A percentile compares a stretch with the other conserved stretches of the same genome.
Conservation (phyloP, 1,140 invertebrate genomes). For the Ceratina japonica region DNA sequence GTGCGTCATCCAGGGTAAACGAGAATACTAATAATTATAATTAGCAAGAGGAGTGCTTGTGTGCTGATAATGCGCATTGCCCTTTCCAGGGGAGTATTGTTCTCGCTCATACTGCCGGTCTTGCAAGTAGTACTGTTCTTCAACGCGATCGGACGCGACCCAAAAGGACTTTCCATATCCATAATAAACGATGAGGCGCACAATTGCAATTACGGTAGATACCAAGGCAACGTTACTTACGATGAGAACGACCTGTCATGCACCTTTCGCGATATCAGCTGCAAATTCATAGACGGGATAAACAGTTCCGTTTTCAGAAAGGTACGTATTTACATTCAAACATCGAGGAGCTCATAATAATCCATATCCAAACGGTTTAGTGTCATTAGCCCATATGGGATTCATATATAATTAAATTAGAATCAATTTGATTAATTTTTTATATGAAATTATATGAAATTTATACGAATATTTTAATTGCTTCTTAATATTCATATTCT, state of each 20-base stretch:
- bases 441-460: too few relatives aligned
- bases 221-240: constrained; percentile 67
- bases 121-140: constrained; percentile 90
- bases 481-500: too few relatives aligned
- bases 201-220: constrained; percentile 71
- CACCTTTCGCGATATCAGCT: constrained; percentile 81
- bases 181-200: constrained; percentile 87
- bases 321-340: constrained; percentile 59
- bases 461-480: too few relatives aligned
- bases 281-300: constrained; percentile 80
- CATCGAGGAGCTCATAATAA: too few relatives aligned
- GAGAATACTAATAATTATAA: not conserved
- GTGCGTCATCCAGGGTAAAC: constrained; percentile 84
- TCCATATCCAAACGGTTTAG: too few relatives aligned
- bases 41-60: not conserved
- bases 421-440: too few relatives aligned
- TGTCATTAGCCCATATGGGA: too few relatives aligned
- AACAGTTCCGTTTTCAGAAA: constrained; percentile 76
- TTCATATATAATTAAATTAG: too few relatives aligned
- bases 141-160: constrained; percentile 88
- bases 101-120: constrained; percentile 90
- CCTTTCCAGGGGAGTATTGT: constrained; percentile 85
- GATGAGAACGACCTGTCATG: constrained; percentile 71
- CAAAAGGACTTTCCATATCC: constrained; percentile 85
- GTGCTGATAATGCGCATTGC: not conserved